Conservation (phyloP, 2,113 vertebrate species). For the Sigmodon hispidus region DNA sequence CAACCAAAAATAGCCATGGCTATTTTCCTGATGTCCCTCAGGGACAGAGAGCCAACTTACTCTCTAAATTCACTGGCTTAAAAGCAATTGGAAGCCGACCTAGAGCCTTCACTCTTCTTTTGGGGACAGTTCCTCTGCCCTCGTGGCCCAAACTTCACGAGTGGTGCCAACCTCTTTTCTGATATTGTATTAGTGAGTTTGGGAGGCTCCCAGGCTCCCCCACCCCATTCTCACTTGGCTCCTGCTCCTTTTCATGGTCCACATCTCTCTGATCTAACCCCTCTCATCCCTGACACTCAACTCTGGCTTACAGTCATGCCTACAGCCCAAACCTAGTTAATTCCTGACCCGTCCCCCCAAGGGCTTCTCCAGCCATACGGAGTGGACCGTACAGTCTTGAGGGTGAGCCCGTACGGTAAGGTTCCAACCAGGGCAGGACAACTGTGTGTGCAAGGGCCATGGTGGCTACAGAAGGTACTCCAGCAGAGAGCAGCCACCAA, state of each 20-base stretch:
- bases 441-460: neutral
- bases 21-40: neutral
- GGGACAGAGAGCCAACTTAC: neutral
- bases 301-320: neutral
- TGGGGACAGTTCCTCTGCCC: neutral
- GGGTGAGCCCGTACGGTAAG: neutral
- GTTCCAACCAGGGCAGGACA: neutral
- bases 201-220: neutral
- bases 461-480: neutral
- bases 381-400: neutral
- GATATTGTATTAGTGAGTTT: neutral
- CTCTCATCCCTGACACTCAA: neutral
- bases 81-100: neutral
- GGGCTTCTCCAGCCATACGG: neutral
- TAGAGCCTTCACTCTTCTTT: neutral
- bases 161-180: neutral
- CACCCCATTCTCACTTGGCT: neutral
- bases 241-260: neutral
- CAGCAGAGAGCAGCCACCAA: too few species aligned
- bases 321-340: neutral
- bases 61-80: neutral
- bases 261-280: neutral
- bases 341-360: neutral
- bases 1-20: neutral
- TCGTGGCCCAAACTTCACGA: neutral